These are phyloP conservation scores for Himalopsyche tibetana DNA, from an alignment of 2,888 invertebrate species.

Conservation along the genomic window DNA sequence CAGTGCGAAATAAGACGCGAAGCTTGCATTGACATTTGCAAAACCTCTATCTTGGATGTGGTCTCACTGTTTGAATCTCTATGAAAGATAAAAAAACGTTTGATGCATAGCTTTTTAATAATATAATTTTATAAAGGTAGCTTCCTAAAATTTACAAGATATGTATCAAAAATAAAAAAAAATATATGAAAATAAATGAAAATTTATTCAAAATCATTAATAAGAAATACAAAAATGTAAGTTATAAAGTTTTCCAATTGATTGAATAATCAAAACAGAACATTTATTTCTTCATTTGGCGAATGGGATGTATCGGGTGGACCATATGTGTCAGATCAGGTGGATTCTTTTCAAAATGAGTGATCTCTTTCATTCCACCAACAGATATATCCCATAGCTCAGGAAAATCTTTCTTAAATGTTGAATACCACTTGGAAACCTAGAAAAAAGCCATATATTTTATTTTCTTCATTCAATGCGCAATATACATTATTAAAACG, in stretches of 20 bases:
- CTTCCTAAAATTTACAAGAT: no score
- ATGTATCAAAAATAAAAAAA: neutral
- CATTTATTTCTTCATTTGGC: slow-evolving; percentile 73
- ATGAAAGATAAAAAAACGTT: no score
- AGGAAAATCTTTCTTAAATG: slow-evolving; percentile 82
- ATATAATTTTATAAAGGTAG: no score
- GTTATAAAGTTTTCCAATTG: neutral
- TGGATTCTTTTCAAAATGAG: slow-evolving; percentile 82
- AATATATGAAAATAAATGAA: neutral
- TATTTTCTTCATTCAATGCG: neutral
- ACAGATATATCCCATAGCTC: slow-evolving; percentile 84
- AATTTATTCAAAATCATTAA: neutral
- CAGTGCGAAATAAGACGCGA: no score
- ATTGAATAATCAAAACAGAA: neutral
- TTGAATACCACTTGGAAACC: slow-evolving; percentile 82
- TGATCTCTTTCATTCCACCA: slow-evolving; percentile 82
- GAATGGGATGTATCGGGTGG: slow-evolving; percentile 85
- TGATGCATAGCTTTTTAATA: no score
- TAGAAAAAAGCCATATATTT: slow-evolving; percentile 66
- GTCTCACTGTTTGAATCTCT: no score
- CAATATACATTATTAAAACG: no score
- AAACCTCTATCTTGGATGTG: no score
- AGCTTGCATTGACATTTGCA: no score
- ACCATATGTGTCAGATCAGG: slow-evolving; percentile 83
- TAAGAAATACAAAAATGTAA: neutral